phyloP scores from a whole-genome alignment of 2,113 vertebrate genomes.

The Pseudolaguvia tuberculata region DNA sequence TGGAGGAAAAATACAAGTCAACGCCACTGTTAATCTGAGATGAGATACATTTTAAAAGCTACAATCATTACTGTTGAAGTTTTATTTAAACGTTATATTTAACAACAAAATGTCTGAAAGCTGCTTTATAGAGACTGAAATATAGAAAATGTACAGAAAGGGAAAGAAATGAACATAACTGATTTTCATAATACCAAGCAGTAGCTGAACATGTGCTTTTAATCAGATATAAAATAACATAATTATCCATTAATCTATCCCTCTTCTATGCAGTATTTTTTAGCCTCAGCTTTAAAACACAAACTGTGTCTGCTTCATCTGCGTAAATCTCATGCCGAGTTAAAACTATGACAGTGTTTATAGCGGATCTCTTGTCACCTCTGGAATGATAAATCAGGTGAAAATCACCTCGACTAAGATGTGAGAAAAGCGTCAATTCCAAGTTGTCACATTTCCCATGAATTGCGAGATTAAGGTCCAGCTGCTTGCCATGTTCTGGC shows the following conservation, averaged over 20 bases:
- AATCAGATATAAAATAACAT: no score
- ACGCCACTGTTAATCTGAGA: no score
- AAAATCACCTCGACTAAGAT: neutral
- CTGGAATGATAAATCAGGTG: conserved; percentile 24
- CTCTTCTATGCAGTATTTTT: neutral
- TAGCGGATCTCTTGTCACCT: conserved; percentile 56
- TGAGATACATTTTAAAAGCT: no score
- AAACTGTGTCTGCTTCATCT: neutral
- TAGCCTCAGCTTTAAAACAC: neutral
- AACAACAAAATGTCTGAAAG: no score
- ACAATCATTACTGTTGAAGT: no score
- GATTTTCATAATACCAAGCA: no score
- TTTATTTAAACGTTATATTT: no score
- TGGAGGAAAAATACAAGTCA: no score
- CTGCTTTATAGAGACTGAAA: no score
- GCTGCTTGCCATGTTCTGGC: conserved; percentile 6
- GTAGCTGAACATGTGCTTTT: no score
- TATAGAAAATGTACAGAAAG: no score
- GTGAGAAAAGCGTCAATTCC: neutral
- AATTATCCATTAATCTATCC: neutral
- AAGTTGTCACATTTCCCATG: conserved; percentile 21
- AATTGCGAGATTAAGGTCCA: neutral
- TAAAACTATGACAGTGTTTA: neutral
- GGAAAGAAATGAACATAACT: no score
- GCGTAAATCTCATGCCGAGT: neutral